Base-by-base conservation (phyloP, 1,140 invertebrate genomes). In the Pseudomyrmex pallidus region DNA sequence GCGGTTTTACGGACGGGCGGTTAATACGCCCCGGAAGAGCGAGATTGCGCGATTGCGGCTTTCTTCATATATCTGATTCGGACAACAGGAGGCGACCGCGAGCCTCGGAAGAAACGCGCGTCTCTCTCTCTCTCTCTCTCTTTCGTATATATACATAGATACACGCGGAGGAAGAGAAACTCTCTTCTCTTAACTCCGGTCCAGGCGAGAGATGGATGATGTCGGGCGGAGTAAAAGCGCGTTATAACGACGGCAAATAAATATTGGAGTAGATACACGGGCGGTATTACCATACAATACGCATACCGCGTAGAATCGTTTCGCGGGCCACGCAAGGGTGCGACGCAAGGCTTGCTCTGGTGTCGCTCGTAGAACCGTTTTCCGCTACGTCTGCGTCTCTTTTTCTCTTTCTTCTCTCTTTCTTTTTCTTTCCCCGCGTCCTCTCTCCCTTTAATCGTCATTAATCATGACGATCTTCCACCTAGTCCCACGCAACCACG, bases 251-350 rank as follows among this genome's bases (percentile, higher is more conserved):
- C 83, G 74, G 78, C 68, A 85, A 90, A 90, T 90, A 89, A 90
- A 90, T 90, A 90, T 90, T 90, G 76, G 85, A 89, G 87, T 89
- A 90, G 89, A 85, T 90, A 90, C 89, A 86, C 86, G 89, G 66
- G 72, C 74, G 63, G 72, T 85, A 90, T 90, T 90, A 90, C 87
- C 89, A 90, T 90, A 90, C 89, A 90, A 90, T 90, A 90, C 89
- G 87, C 89, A 89, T 89, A 89, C 89, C 88, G 88, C 85, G 83
- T 90, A 87, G 85, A 90, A 56, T 83, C 80, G 87, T 86, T 89
- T 82, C 17, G 84, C 89, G 86, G 77, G 89, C 88, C 89, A 83
- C 74, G 83, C 87, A 87, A 88, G 89, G 89, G 89, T 89, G 89
- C 87, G 89, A 90, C 89, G 84, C 35, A 35, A 35, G 35, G 5